These are phyloP conservation scores for Sterrhoptilus dennistouni DNA, from an alignment of 2,113 vertebrate genomes.

Conservation along the genomic window DNA sequence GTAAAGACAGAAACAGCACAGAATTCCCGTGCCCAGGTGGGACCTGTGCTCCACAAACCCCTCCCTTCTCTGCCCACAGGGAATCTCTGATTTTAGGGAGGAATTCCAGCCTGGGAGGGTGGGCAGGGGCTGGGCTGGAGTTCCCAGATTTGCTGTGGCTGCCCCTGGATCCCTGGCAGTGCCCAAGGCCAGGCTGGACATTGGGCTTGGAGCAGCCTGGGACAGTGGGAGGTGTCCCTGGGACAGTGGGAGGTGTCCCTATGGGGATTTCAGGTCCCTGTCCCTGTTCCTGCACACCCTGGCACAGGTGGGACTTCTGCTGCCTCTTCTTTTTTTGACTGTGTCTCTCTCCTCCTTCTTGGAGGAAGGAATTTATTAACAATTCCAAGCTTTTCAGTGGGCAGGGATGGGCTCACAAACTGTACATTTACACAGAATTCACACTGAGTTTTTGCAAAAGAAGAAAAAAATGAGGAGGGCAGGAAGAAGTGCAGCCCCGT, in stretches of 20 bases:
- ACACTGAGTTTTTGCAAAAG: neutral
- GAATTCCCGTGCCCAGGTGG: fast-evolving
- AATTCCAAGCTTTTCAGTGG: neutral
- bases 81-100: neutral
- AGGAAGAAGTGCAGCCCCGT: fast-evolving
- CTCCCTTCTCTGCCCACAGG: neutral
- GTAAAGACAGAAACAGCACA: fast-evolving
- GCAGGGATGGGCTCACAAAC: neutral
- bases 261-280: neutral
- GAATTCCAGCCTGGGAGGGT: fast-evolving
- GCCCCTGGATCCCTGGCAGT: neutral
- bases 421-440: neutral
- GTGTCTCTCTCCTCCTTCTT: neutral
- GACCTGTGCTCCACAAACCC: neutral
- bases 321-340: neutral
- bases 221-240: neutral
- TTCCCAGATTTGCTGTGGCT: neutral
- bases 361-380: neutral
- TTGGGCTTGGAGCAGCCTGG: no score
- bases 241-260: neutral
- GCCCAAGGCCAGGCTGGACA: neutral
- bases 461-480: neutral
- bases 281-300: neutral
- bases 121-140: neutral
- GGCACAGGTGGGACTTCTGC: neutral